These are phyloP conservation scores for Erebia aethiops DNA, from an alignment of 2,888 invertebrate species.

Conservation along the genomic window DNA sequence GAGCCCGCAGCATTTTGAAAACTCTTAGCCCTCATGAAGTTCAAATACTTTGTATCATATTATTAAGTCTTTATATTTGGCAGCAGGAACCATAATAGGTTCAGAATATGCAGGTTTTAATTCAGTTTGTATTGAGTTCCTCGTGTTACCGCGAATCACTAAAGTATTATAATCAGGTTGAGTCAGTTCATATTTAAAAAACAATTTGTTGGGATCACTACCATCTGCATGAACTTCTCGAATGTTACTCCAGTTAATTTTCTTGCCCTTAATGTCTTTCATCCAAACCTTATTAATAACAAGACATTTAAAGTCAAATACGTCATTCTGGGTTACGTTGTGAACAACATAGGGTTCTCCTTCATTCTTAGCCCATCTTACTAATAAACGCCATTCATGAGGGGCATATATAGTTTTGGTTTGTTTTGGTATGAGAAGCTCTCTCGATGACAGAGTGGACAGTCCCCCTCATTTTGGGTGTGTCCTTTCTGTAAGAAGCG, in stretches of 20 bases:
- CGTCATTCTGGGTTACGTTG: constrained; percentile 1
- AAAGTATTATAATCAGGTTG: background rate
- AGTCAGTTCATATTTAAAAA: constrained; percentile 1
- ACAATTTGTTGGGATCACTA: background rate
- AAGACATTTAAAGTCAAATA: background rate
- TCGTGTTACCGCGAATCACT: constrained; percentile 1
- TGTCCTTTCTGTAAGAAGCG: constrained; percentile 37
- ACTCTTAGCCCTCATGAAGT: no score
- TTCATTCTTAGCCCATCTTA: constrained; percentile 35
- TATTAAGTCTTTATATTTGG: no score
- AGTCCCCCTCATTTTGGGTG: constrained; percentile 30
- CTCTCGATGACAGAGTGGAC: constrained; percentile 23
- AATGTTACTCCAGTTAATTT: constrained; percentile 2
- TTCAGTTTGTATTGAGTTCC: background rate
- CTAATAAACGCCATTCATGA: constrained; percentile 27
- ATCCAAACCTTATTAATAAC: constrained; percentile 3
- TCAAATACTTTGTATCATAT: no score
- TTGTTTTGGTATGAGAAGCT: no score
- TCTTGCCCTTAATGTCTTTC: constrained; percentile 4
- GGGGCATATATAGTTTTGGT: no score
- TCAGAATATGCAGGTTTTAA: no score
- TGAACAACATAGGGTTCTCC: constrained; percentile 38
- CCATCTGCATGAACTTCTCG: background rate
- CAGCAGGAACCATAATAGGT: no score
- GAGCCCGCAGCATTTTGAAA: no score